These are phyloP conservation scores for Podocnemis expansa DNA, from an alignment of 2,113 vertebrate species.

Conservation along the genomic window DNA sequence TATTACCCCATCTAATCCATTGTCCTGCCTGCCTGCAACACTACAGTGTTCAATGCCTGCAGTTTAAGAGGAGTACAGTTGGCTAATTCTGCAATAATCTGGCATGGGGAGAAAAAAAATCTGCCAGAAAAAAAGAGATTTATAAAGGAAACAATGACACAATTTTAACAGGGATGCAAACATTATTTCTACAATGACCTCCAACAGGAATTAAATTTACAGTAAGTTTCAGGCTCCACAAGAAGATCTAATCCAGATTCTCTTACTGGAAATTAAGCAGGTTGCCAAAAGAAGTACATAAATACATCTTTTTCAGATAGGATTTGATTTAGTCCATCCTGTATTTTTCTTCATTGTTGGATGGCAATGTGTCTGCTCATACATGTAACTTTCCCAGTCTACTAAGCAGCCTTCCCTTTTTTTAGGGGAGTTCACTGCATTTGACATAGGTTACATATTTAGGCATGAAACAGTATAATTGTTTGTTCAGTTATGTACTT, in stretches of 20 bases:
- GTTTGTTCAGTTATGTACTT: constrained; percentile 7
- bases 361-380: neutral
- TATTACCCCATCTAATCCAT: neutral
- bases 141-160: constrained; percentile 43
- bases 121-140: constrained; percentile 20
- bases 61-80: neutral
- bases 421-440: neutral
- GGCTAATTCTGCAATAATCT: neutral
- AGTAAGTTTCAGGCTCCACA: neutral
- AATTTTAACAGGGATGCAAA: constrained; percentile 34
- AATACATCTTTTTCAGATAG: constrained; percentile 32
- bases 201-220: neutral
- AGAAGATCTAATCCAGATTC: constrained; percentile 23
- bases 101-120: constrained; percentile 25
- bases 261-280: constrained; percentile 11
- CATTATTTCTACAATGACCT: constrained; percentile 4
- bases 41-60: neutral
- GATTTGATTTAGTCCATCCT: neutral
- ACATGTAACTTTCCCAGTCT: neutral
- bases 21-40: constrained; percentile 25
- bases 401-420: neutral
- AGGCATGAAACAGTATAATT: neutral
- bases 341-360: neutral
- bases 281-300: neutral
- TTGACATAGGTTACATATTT: neutral